A percentile compares a stretch with the other conserved stretches of the same genome.
phyloP scores from a whole-genome alignment of 2,113 vertebrate species.

The Actenoides lindsayi region DNA sequence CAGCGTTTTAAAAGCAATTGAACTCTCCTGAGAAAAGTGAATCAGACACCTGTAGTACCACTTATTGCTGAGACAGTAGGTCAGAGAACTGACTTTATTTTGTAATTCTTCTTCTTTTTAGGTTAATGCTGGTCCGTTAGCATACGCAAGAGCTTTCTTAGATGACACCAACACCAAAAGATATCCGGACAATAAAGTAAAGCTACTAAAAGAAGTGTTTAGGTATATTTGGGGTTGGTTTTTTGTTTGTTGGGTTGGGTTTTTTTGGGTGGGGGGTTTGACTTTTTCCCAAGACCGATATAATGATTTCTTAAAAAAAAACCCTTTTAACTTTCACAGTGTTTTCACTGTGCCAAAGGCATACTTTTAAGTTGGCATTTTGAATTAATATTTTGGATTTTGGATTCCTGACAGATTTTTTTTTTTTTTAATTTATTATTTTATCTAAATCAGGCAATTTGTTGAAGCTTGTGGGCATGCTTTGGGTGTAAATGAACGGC shows the following conservation, averaged over 20 bases:
- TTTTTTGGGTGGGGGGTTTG: too few species aligned
- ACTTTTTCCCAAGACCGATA: neutral
- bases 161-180: conserved; percentile 92
- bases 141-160: conserved; percentile 95
- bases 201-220: conserved; percentile 95
- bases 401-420: neutral
- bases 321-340: neutral
- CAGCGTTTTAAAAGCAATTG: neutral
- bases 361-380: neutral
- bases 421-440: neutral
- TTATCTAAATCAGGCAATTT: conserved; percentile 86
- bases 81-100: neutral
- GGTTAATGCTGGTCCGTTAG: conserved; percentile 96
- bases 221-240: conserved; percentile 75
- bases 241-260: neutral
- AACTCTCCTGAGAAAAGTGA: neutral
- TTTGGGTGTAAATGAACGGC: conserved; percentile 89
- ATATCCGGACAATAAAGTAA: conserved; percentile 98
- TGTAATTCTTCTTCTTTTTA: conserved; percentile 55
- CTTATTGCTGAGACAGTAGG: neutral
- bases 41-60: neutral
- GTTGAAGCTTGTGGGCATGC: conserved; percentile 96
- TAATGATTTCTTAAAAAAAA: neutral
- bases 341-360: neutral
- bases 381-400: neutral